Base-by-base conservation (phyloP, 2,113 vertebrate genomes). In the Capreolus pygargus region DNA sequence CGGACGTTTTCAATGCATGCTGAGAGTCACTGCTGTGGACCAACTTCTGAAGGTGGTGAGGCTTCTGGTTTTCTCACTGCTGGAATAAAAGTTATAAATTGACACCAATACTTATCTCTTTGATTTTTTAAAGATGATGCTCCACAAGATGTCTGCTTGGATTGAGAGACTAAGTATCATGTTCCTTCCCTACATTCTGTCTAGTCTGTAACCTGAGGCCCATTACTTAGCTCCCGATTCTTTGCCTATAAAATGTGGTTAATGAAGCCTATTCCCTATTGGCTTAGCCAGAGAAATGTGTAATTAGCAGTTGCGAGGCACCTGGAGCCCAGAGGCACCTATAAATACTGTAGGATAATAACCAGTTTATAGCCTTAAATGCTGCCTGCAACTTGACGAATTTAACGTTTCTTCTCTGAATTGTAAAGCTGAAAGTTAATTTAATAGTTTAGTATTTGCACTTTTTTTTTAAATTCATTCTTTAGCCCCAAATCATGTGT, bases 261-360 rank as follows among this genome's bases (percentile, higher is more conserved):
- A 82, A 96, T 23, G 91, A 92, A 9, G 39, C 57, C 17, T 30
- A 0, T 81, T 70, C 58, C 61, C 33, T 76, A 64, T 61, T 91
- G 93, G 95, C 86, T 67, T 39, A 84, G 61, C 74, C 39, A 25
- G 79, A 84, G 91, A 91, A 86, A 91, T 84, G 58, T 91, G 36
- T 98, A 97, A 98, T 98, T 98, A 97, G 98, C 95, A 94, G 98
- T 93, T 95, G 86, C 5, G 28, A 85, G 60, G 96, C 87, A 93
- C 93, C 92, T 95, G 97, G 90, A 97, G 86, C 96, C 83, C 50
- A 86, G 78, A 89, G 83, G 0, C 0, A 79, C 83, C 33, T 79
- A 93, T 98, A 96, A 98, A 97, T 95, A 83, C 95, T 78, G 43
- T 36, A 67, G 33, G 89, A 91, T 97, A 92, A 91, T 96, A 91